Evolutionary conservation across 2,888 invertebrate genomes (phyloP), one percentile per base, ranked within the genome.

Genomic region (Himalopsyche tibetana): DNA sequence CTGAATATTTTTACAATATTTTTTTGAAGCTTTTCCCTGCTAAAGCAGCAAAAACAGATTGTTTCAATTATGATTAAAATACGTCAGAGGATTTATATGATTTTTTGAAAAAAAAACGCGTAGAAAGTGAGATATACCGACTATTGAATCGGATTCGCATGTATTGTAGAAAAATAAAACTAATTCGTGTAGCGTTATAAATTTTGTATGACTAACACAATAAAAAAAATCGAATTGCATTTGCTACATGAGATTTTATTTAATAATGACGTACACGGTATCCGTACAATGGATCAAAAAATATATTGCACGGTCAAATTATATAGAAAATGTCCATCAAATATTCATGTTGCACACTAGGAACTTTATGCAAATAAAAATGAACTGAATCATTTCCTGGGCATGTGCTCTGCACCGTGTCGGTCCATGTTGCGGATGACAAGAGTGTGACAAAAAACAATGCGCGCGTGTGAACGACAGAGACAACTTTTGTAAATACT

Each of bases 361-460:
- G 74, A 38, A 74, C 38, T 6, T 11, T 36, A 74, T 36, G 28
- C 15, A 74, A 74, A 51, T 51, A 63, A 74, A 74, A 74, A 74
- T 74, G 12, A 74, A 51, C 36, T 36, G 28, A 36, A 74, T 74
- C 74, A 74, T 19, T 74, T 74, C 74, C 74, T 74, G 74, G 74
- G 74, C 74, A 74, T 38, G 15, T 6, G 74, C 74, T 36, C 15
- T 74, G 74, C 74, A 74, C 74, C 74, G 74, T 74, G 74, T 28
- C 74, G 28, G 74, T 74, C 74, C 74, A 36, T 74, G 74, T 74
- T 38, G 74, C 74, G 74, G 28, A 74, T 74, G 74, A 74, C 74
- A 74, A 74, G 74, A 74, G 74, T 12, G 74, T 38, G 74, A 74
- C 74, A 74, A 74, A 74, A 51, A 74, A 36, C 74, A 36, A 74